Evolutionary conservation across 2,113 vertebrate genomes (phyloP).

Genomic region (Phalacrocorax pelagicus): DNA sequence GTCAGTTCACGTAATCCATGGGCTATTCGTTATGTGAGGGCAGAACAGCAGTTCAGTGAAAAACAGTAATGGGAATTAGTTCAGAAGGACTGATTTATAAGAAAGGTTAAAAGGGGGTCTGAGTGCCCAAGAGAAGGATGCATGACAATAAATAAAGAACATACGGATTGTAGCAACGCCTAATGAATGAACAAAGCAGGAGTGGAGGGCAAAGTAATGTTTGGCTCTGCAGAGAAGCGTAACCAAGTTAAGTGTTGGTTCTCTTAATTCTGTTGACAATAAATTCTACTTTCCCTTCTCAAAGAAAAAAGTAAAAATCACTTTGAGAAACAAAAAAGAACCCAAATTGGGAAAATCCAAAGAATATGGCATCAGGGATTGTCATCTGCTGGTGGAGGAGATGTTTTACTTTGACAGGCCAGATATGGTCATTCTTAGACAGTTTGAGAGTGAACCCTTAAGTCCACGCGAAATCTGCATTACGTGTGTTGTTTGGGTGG

Average conservation of each 20-base stretch:
- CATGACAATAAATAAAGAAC: neutral
- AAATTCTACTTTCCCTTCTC: neutral
- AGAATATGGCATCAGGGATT: neutral
- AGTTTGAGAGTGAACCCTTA: neutral
- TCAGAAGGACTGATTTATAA: neutral
- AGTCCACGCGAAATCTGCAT: neutral
- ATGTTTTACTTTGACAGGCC: neutral
- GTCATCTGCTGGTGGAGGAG: neutral
- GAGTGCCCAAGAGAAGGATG: neutral
- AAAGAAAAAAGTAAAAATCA: neutral
- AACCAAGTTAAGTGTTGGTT: neutral
- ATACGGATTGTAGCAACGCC: neutral
- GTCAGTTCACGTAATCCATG: neutral
- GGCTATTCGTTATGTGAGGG: neutral
- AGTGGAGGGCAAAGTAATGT: neutral
- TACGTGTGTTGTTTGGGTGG: neutral
- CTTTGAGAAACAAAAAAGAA: neutral
- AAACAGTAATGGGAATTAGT: neutral
- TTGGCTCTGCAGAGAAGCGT: neutral
- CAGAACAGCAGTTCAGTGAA: neutral
- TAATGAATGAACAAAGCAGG: neutral
- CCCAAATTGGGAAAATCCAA: neutral
- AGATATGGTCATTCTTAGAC: neutral
- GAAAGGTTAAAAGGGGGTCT: neutral
- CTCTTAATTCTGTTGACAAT: neutral